phyloP scores from a whole-genome alignment of 2,797 vertebrate genomes.

The Cirrhinus molitorella region DNA sequence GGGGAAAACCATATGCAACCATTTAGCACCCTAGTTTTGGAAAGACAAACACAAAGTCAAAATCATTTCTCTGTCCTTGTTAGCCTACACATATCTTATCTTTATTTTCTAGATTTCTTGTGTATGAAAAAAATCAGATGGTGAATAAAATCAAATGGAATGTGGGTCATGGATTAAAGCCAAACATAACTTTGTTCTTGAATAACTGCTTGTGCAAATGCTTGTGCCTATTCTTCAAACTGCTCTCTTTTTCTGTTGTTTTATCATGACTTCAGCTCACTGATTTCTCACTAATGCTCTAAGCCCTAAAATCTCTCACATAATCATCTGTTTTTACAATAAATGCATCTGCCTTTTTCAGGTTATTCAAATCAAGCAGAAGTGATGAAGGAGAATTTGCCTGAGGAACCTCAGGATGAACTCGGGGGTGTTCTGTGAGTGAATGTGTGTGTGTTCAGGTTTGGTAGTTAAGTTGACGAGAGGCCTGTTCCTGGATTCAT shows the following conservation, averaged over 20 bases:
- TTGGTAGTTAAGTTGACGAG: conserved; percentile 70
- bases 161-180: conserved; percentile 45
- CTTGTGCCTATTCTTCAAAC: neutral
- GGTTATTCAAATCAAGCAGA: conserved; percentile 30
- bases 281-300: neutral
- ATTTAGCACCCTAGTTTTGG: neutral
- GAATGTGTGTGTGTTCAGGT: conserved; percentile 50
- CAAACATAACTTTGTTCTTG: conserved; percentile 43
- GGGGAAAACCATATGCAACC: neutral
- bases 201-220: conserved; percentile 1
- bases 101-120: neutral
- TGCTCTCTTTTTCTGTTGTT: neutral
- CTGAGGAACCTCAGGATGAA: conserved; percentile 48
- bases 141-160: conserved; percentile 41
- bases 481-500: conserved; percentile 80
- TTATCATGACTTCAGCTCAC: neutral
- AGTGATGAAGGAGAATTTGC: conserved; percentile 54
- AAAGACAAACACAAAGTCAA: conserved; percentile 1
- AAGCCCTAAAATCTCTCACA: neutral
- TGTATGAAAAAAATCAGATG: conserved; percentile 19
- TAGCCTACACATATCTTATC: neutral
- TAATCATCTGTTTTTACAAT: conserved; percentile 33
- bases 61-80: neutral
- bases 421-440: conserved; percentile 57
- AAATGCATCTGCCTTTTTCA: conserved; percentile 20